phyloP scores from a whole-genome alignment of 2,113 vertebrate species.

The Channa argus region DNA sequence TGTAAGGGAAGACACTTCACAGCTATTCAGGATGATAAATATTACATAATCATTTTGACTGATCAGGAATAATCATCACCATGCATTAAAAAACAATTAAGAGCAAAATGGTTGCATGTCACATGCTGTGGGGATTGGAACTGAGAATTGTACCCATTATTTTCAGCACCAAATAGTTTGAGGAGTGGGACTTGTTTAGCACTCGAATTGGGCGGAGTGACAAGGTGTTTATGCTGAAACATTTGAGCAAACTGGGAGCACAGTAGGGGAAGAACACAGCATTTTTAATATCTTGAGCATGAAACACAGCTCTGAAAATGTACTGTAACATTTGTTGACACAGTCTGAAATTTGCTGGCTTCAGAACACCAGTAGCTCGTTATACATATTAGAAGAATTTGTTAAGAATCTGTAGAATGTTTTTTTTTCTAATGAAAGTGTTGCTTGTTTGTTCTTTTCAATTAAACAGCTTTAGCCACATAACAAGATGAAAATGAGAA shows the following conservation, averaged over 20 bases:
- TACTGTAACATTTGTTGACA: background rate
- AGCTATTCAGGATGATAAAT: slow-evolving; percentile 29
- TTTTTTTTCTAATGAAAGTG: too few relatives aligned
- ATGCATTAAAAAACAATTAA: slow-evolving; percentile 39
- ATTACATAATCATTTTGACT: slow-evolving; percentile 25
- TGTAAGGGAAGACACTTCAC: slow-evolving; percentile 2
- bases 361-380: too few relatives aligned
- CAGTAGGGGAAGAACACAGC: background rate
- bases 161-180: slow-evolving; percentile 29
- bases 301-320: too few relatives aligned
- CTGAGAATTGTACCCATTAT: slow-evolving; percentile 27
- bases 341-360: too few relatives aligned
- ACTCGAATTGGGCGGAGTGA: background rate
- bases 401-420: too few relatives aligned
- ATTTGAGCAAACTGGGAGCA: background rate
- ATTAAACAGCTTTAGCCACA: too few relatives aligned
- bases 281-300: background rate
- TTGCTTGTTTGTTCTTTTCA: too few relatives aligned
- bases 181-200: slow-evolving; percentile 4
- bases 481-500: background rate
- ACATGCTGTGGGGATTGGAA: slow-evolving; percentile 10
- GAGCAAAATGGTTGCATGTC: slow-evolving; percentile 8
- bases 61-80: slow-evolving; percentile 43
- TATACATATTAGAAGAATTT: too few relatives aligned
- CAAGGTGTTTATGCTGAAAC: background rate